Conservation (phyloP, 2,888 invertebrate species). For the Deilephila elpenor region DNA sequence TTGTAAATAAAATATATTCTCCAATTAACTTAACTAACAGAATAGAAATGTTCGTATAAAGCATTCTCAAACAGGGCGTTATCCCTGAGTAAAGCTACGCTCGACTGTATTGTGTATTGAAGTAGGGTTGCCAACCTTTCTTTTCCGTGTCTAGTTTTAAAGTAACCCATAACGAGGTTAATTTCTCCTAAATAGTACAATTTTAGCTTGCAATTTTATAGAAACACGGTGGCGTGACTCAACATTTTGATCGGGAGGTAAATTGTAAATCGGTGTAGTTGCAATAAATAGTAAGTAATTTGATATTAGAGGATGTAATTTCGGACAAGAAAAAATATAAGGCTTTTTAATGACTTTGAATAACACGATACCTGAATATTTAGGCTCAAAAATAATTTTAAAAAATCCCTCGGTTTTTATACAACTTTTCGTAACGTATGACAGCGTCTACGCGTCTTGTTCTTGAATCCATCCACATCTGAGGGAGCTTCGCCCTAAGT, state of each 20-base stretch:
- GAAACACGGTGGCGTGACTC: background rate
- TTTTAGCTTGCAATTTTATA: background rate
- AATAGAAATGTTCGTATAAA: conserved; percentile 32
- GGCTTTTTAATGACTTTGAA: no score
- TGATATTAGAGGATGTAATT: no score
- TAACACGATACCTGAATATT: no score
- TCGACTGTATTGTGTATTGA: conserved; percentile 26
- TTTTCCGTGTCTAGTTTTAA: conserved; percentile 8
- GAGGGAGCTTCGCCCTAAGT: no score
- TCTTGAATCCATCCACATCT: no score
- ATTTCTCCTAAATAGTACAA: background rate
- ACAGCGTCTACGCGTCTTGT: no score
- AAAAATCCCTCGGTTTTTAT: no score
- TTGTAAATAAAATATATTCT: conserved; percentile 29
- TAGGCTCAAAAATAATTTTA: no score
- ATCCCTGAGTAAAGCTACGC: conserved; percentile 28
- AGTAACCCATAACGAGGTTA: background rate
- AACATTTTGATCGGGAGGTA: background rate
- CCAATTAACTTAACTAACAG: conserved; percentile 34
- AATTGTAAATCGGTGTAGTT: background rate
- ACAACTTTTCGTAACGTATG: no score
- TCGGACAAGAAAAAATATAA: no score
- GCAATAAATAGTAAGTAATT: no score
- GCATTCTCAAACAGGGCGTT: conserved; percentile 33
- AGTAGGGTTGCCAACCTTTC: conserved; percentile 10